Percentiles rank a stretch among this genome's conserved stretches.
These are phyloP conservation scores for Melanotus villosus DNA, from an alignment of 2,888 invertebrate species.

Conservation along the genomic window DNA sequence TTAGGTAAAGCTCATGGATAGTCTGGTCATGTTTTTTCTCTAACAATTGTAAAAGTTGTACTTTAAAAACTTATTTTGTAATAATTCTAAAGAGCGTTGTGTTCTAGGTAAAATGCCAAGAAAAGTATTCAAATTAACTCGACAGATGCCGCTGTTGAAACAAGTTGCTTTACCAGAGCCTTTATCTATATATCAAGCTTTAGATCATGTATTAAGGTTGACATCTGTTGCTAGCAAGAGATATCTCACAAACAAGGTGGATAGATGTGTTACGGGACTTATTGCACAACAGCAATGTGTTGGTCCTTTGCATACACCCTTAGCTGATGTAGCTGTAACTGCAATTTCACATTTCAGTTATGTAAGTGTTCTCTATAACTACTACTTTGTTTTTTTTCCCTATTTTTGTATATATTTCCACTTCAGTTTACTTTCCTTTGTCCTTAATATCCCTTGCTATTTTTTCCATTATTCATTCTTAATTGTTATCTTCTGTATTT, in stretches of 20 bases:
- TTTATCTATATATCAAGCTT: constrained; percentile 77
- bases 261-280: constrained; percentile 94
- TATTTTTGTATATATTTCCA: too few relatives aligned
- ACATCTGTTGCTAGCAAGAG: constrained; percentile 96
- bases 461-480: too few relatives aligned
- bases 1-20: too few relatives aligned
- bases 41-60: not conserved
- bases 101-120: constrained; percentile 81
- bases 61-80: not conserved
- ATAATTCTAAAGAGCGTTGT: too few relatives aligned
- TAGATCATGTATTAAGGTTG: constrained; percentile 86
- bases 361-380: too few relatives aligned
- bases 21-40: not conserved
- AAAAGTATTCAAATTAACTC: constrained; percentile 74
- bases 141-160: constrained; percentile 58
- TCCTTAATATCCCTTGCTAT: too few relatives aligned
- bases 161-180: constrained; percentile 66
- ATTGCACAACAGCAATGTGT: constrained; percentile 99
- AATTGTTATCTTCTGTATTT: too few relatives aligned
- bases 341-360: constrained; percentile 88
- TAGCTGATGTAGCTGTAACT: constrained; percentile 94
- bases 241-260: constrained; percentile 95
- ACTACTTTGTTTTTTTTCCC: too few relatives aligned
- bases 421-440: too few relatives aligned
- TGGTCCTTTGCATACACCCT: constrained; percentile 95